These are phyloP conservation scores for Nycticorax nycticorax DNA, from an alignment of 2,113 vertebrate species.

Conservation along the genomic window DNA sequence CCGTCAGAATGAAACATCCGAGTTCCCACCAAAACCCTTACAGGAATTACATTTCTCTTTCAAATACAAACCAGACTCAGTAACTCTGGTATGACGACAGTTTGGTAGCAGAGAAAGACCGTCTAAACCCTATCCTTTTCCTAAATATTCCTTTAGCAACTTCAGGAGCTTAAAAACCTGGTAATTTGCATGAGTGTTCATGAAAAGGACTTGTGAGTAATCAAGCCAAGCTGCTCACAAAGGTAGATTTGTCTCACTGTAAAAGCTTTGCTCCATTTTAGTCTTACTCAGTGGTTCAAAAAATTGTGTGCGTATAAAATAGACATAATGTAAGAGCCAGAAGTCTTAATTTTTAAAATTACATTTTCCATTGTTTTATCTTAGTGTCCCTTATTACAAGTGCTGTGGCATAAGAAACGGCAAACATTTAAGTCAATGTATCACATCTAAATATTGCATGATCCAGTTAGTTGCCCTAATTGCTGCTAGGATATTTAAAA, in stretches of 20 bases:
- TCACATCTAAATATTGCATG: not conserved
- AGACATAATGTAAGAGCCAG: not conserved
- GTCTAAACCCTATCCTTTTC: not conserved
- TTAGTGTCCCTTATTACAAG: not conserved
- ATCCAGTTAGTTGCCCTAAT: not conserved
- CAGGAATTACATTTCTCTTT: not conserved
- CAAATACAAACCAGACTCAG: not conserved
- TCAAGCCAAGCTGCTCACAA: not conserved
- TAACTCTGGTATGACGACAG: not conserved
- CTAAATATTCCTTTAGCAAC: not conserved
- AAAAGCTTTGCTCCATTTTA: not conserved
- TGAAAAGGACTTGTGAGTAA: slow-evolving; percentile 2
- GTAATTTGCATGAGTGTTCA: not conserved
- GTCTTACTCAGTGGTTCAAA: not conserved
- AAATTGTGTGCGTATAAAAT: not conserved
- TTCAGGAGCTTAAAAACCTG: not conserved
- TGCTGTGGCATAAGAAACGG: not conserved
- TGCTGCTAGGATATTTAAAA: not conserved
- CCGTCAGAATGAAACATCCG: not conserved
- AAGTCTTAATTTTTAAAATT: too few relatives aligned
- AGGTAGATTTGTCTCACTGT: not conserved
- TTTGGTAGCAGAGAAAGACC: not conserved
- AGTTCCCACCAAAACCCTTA: not conserved
- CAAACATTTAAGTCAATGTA: not conserved
- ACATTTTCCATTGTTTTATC: too few relatives aligned